Base-by-base conservation (phyloP, 1,140 invertebrate genomes). In the Bombus confusus region DNA sequence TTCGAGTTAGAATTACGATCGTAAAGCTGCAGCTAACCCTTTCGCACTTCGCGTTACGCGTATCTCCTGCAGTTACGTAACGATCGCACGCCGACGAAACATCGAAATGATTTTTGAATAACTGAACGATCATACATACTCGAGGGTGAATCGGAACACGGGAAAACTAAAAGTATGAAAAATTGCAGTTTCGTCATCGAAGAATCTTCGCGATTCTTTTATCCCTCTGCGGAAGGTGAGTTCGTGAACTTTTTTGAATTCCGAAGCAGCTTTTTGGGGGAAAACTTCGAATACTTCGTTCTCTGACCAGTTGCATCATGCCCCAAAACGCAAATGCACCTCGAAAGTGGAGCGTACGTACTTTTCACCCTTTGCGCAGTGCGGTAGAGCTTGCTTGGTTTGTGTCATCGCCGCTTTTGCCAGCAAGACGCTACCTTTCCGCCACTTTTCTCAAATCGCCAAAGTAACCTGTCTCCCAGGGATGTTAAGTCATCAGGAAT, bases 301-400 rank as follows among this genome's bases (percentile, higher is more conserved):
- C 43, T 2, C 47, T 18, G 79, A 73, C 37, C 68, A 18, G 66
- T 62, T 43, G 68, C 47, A 28, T 22, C 66, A 15, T 34, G 78
- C 43, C 68, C 37, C n/a, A 47, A 78, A 77, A 83, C 66, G 74
- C 62, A 69, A 83, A 83, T 83, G 66, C 52, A 25, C 13, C 52
- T n/a, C 39, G 68, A 80, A 85, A 80, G 12, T 85, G 28, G 83
- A 85, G 57, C 83, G 75, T 80, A 25, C 66, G 41, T 72, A 79
- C 83, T 62, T 71, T 85, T 62, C 83, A 72, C 76, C 52, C 47
- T 41, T 85, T 85, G 76, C 83, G 83, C 83, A 85, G 37, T 85
- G 83, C 83, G 83, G 83, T 80, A 85, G 39, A 72, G 47, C 52
- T 84, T n/a, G 57, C 47, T 10, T 3, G 41, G 47, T 75, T 43